Base-by-base conservation (phyloP, 2,888 invertebrate genomes). In the Noctua janthe region DNA sequence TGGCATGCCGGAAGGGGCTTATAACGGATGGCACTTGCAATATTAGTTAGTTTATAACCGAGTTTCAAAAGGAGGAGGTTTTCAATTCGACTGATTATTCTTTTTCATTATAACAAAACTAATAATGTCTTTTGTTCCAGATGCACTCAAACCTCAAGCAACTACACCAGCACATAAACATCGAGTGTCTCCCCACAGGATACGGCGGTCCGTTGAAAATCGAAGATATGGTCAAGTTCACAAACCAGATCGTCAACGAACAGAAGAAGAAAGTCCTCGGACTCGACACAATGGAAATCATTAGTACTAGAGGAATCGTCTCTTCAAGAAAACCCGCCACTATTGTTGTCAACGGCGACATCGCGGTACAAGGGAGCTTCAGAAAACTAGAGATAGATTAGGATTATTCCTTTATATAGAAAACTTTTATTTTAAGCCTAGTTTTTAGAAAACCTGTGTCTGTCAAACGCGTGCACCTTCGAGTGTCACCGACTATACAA, bases 151-250 rank as follows among this genome's bases (percentile, higher is more conserved):
- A 97, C 78, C 89, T 97, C 10, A 97, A 97, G 74, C 97, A 97
- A 17, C 94, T 98, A 15, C 97, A 97, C 84, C 97, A 97, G 84
- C 93, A 96, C 73, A 93, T 98, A 5, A 98, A 98, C 87, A 90
- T 96, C 0, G 96, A 96, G 20, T 98, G 98, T 82, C 95, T 99
- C 67, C 98, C 99, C 0, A 96, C 97, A 49, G 98, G 98, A 89
- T 98, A 98, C 92, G 98, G 98, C 0, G 98, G 98, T 2, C 95
- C 96, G 8, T 97, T 98, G 90, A 97, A 98, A 15, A 95, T 98
- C 92, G 96, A 97, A 49, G 98, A 98, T 85, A 98, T 99, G 98
- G 97, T 98, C 23, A 97, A 97, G 73, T 95, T 97, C 88, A 98
- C 98, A 96, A 97, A 97, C 89, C 95, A 97, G 62, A 97, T 98